Evolutionary conservation across 2,888 invertebrate genomes (phyloP).

Genomic region (Oscheius sp.): DNA sequence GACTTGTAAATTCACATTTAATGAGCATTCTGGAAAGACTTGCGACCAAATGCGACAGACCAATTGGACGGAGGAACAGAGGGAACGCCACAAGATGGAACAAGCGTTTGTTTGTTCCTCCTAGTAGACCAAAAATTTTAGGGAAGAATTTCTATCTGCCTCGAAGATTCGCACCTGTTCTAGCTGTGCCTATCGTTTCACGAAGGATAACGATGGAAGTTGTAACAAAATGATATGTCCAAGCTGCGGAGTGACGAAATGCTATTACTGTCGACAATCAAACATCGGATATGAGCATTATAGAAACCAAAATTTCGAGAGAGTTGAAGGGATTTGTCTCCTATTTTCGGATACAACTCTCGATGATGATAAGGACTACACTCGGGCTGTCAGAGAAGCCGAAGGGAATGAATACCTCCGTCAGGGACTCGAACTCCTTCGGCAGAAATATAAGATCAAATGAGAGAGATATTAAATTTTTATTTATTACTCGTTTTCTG

Average conservation of each 20-base stretch:
- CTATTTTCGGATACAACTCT: neutral
- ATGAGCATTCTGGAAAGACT: neutral
- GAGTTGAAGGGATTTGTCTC: neutral
- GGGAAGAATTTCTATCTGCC: conserved; percentile 10
- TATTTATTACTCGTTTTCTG: conserved; percentile 3
- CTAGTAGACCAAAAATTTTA: too few relatives aligned
- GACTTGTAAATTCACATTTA: conserved; percentile 14
- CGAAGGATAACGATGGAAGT: neutral
- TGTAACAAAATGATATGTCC: conserved; percentile 12
- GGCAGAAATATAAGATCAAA: too few relatives aligned
- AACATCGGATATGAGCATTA: neutral
- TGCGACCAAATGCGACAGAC: too few relatives aligned
- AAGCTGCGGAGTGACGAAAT: neutral
- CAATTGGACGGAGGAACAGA: neutral
- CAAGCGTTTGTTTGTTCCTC: too few relatives aligned
- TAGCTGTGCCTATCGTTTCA: neutral
- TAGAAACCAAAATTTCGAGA: too few relatives aligned
- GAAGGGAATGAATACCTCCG: neutral
- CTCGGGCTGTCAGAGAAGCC: neutral
- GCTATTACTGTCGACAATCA: neutral
- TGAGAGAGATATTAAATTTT: too few relatives aligned
- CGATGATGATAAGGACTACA: neutral
- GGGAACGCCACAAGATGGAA: neutral
- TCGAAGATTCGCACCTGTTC: neutral
- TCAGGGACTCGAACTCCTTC: too few relatives aligned